Evolutionary conservation across 2,113 vertebrate species (phyloP).

Genomic region (Thunnus thynnus): DNA sequence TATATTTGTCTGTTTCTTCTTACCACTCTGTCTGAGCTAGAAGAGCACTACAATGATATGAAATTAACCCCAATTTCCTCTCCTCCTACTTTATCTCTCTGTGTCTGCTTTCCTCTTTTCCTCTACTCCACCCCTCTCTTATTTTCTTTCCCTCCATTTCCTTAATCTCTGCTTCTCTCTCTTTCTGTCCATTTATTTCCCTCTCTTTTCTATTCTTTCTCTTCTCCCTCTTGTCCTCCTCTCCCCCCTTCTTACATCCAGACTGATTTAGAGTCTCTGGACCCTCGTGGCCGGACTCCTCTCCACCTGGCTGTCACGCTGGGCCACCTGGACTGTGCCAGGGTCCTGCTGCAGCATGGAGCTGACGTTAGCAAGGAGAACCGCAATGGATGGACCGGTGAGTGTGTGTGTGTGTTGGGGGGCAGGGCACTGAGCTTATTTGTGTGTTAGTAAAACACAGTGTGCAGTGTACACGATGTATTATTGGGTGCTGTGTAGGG

Average conservation of each 20-base stretch:
- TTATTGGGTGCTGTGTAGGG: not conserved
- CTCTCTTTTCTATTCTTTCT: not conserved
- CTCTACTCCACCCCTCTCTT: constrained; percentile 21
- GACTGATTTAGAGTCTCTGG: constrained; percentile 92
- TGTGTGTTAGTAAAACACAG: not conserved
- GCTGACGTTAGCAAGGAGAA: constrained; percentile 97
- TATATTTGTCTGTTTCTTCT: constrained; percentile 11
- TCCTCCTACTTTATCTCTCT: constrained; percentile 49
- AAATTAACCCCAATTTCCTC: constrained; percentile 32
- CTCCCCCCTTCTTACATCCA: constrained; percentile 56
- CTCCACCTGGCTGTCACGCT: constrained; percentile 96
- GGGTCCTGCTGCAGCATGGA: constrained; percentile 91
- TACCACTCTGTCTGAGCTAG: constrained; percentile 1
- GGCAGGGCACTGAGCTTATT: not conserved
- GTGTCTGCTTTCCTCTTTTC: constrained; percentile 39
- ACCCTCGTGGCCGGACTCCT: constrained; percentile 95
- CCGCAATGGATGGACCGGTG: constrained; percentile 97
- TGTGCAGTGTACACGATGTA: not conserved
- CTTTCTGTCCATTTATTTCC: not conserved
- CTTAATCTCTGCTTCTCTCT: not conserved
- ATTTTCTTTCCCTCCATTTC: not conserved
- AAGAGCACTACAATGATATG: not conserved
- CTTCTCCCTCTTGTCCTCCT: not conserved
- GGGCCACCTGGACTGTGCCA: constrained; percentile 93
- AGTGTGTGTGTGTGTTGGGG: constrained; percentile 42